Evolutionary conservation across 2,888 invertebrate genomes (phyloP).

Genomic region (Synanthedon myopaeformis): DNA sequence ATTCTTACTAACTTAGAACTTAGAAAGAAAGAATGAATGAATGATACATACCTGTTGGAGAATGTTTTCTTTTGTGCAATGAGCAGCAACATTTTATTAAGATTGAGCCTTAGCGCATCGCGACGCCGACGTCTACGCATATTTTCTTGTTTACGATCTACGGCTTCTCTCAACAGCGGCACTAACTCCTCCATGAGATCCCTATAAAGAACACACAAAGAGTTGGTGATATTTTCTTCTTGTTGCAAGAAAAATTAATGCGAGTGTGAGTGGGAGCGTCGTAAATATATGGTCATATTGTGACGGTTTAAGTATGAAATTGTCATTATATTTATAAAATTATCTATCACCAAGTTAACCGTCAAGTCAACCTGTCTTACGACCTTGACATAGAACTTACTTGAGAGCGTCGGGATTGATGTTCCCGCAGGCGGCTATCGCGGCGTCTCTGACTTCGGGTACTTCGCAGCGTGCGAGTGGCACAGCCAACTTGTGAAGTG

Average conservation of each 20-base stretch:
- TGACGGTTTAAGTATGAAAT: too few relatives aligned
- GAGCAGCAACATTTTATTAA: constrained; percentile 91
- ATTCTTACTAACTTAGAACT: too few relatives aligned
- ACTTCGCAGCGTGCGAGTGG: constrained; percentile 94
- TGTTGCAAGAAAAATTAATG: too few relatives aligned
- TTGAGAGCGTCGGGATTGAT: constrained; percentile 95
- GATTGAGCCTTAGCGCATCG: constrained; percentile 91
- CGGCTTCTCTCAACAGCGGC: constrained; percentile 92
- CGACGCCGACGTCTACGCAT: constrained; percentile 90
- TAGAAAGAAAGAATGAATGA: too few relatives aligned
- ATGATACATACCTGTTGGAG: constrained; percentile 72
- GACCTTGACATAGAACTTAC: constrained; percentile 62
- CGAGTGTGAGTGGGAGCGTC: too few relatives aligned
- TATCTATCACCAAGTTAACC: background rate
- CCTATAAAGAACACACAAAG: constrained; percentile 56
- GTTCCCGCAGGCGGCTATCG: constrained; percentile 93
- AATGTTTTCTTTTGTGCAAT: constrained; percentile 94
- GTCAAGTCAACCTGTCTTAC: too few relatives aligned
- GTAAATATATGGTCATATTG: too few relatives aligned
- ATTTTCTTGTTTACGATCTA: constrained; percentile 97
- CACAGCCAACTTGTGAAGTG: constrained; percentile 92
- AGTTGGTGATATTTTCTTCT: too few relatives aligned
- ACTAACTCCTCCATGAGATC: constrained; percentile 97
- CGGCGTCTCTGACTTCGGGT: constrained; percentile 93
- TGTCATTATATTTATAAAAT: too few relatives aligned